phyloP scores from a whole-genome alignment of 2,797 vertebrate species.

The Hydrolagus colliei region DNA sequence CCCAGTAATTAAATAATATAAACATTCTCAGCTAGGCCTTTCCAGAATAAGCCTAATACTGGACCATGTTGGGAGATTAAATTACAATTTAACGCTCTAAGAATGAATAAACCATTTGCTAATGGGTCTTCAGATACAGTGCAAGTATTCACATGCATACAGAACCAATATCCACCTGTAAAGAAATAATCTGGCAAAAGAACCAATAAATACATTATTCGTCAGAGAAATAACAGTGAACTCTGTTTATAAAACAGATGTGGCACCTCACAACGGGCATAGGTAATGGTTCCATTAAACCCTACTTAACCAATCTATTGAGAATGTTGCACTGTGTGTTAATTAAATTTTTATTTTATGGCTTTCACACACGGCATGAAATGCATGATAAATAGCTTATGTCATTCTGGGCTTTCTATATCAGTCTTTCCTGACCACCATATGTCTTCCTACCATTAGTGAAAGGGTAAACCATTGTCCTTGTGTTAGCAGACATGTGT shows the following conservation, averaged over 20 bases:
- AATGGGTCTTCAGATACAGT: no score
- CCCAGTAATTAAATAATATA: no score
- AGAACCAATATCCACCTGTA: background rate
- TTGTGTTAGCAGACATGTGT: background rate
- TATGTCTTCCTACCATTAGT: slow-evolving; percentile 36
- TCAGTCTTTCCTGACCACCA: slow-evolving; percentile 33
- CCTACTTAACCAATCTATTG: background rate
- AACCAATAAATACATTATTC: background rate
- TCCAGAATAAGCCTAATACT: no score
- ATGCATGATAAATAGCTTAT: slow-evolving; percentile 2
- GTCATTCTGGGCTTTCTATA: background rate
- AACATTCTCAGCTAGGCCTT: no score
- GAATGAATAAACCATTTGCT: no score
- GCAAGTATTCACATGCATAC: no score
- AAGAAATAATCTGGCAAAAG: no score
- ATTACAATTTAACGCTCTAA: no score
- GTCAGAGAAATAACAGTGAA: background rate
- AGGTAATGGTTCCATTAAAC: background rate
- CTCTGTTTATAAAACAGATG: background rate
- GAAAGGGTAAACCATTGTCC: slow-evolving; percentile 39
- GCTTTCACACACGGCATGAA: background rate
- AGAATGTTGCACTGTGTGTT: background rate
- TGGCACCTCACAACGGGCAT: background rate
- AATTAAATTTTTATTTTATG: background rate
- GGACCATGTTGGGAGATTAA: no score